A percentile compares a stretch with the other conserved stretches of the same genome.
These are phyloP conservation scores for Limanda limanda DNA, from an alignment of 2,113 vertebrate species.

Conservation along the genomic window DNA sequence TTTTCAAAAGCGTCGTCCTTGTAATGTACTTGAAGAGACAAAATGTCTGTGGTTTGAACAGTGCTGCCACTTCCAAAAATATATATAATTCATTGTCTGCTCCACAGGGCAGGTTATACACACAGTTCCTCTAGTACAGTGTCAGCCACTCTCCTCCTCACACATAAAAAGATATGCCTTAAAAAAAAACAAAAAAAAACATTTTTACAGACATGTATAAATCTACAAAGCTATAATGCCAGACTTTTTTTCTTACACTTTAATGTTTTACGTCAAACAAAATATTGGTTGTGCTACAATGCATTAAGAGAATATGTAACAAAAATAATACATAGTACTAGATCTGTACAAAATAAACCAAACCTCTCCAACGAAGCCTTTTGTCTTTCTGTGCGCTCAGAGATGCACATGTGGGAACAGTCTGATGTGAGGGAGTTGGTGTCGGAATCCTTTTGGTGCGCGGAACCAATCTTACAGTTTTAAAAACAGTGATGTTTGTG, in stretches of 20 bases:
- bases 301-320: slow-evolving; percentile 77
- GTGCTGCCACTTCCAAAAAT: slow-evolving; percentile 81
- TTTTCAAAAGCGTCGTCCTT: slow-evolving; percentile 68
- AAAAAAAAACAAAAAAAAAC: slow-evolving; percentile 61
- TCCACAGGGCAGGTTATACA: slow-evolving; percentile 87
- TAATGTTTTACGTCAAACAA: slow-evolving; percentile 73
- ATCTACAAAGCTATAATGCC: slow-evolving; percentile 81
- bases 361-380: slow-evolving; percentile 72
- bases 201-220: slow-evolving; percentile 82
- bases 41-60: slow-evolving; percentile 72
- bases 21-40: slow-evolving; percentile 62
- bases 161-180: slow-evolving; percentile 79
- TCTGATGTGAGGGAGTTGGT: slow-evolving; percentile 48
- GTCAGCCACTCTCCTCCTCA: slow-evolving; percentile 82
- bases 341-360: slow-evolving; percentile 84
- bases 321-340: slow-evolving; percentile 83
- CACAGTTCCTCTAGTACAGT: slow-evolving; percentile 85
- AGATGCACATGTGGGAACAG: slow-evolving; percentile 54
- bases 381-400: slow-evolving; percentile 58
- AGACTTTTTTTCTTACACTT: slow-evolving; percentile 61
- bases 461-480: slow-evolving; percentile 13
- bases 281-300: slow-evolving; percentile 79
- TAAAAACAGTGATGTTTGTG: slow-evolving; percentile 25
- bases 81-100: slow-evolving; percentile 84
- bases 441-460: slow-evolving; percentile 17